Conservation (phyloP, 2,113 vertebrate genomes). For the Lutjanus erythropterus region DNA sequence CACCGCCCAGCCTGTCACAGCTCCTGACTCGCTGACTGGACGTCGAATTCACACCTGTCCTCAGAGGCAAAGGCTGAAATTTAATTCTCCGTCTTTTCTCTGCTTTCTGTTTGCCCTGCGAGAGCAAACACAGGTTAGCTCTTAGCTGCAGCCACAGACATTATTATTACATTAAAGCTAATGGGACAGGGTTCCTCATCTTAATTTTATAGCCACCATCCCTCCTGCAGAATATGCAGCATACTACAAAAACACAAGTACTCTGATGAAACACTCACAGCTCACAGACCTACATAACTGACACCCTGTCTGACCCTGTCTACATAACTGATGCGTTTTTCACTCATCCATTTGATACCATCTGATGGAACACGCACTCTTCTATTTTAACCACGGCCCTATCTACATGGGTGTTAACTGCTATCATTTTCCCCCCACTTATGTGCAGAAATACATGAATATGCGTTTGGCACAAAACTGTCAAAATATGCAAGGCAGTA, state of each 20-base stretch:
- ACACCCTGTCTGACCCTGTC: background rate
- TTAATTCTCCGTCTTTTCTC: slow-evolving; percentile 26
- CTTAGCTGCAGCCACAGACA: slow-evolving; percentile 14
- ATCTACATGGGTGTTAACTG: background rate
- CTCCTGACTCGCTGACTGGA: slow-evolving; percentile 46
- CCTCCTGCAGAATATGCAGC: background rate
- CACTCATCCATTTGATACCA: background rate
- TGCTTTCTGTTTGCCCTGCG: slow-evolving; percentile 7
- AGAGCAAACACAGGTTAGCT: slow-evolving; percentile 19
- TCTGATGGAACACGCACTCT: background rate
- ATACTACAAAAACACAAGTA: background rate
- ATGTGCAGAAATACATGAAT: background rate
- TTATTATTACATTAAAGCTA: slow-evolving; percentile 48
- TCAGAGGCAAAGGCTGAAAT: slow-evolving; percentile 35
- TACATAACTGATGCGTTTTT: background rate
- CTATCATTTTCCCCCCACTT: background rate
- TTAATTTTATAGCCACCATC: background rate
- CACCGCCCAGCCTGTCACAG: slow-evolving; percentile 34
- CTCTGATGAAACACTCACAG: background rate
- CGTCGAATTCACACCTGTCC: slow-evolving; percentile 23
- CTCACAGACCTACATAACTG: background rate
- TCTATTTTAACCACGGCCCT: background rate
- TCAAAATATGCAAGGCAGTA: background rate
- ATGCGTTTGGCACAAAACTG: background rate
- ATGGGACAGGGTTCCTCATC: slow-evolving; percentile 13